Evolutionary conservation across 2,797 vertebrate species (phyloP).

Genomic region (Gallinago stenura): DNA sequence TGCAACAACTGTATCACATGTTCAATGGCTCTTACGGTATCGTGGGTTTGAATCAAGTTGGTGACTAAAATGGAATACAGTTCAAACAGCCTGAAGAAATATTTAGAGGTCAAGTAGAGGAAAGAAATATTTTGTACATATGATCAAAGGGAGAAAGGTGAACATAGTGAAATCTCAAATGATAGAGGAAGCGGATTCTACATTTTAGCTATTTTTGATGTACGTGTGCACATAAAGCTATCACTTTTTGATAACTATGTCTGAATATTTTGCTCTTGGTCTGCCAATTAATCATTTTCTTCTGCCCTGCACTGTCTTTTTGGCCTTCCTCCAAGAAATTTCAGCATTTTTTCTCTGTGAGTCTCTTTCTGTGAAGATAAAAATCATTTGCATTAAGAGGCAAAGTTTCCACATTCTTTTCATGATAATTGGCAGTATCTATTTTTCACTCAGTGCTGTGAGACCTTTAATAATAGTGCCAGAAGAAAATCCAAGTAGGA

Average conservation of each 20-base stretch:
- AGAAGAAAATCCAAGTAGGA: neutral
- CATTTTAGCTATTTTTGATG: neutral
- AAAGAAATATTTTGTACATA: neutral
- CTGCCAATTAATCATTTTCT: neutral
- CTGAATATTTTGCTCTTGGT: neutral
- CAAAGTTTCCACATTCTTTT: slow-evolving; percentile 21
- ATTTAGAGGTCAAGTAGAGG: neutral
- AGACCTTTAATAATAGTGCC: neutral
- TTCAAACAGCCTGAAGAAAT: neutral
- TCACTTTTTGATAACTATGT: neutral
- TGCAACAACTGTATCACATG: neutral
- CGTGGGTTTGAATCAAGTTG: neutral
- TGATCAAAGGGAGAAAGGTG: neutral
- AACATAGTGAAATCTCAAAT: neutral
- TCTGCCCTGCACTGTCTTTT: neutral
- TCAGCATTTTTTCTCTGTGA: neutral
- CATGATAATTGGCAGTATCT: neutral
- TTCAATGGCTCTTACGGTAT: neutral
- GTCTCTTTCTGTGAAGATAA: neutral
- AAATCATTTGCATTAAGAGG: neutral
- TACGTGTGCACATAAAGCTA: neutral
- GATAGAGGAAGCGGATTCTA: neutral
- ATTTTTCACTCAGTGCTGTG: neutral
- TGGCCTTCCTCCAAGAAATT: slow-evolving; percentile 2
- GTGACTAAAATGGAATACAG: neutral